These are phyloP conservation scores for Leptoclinus maculatus DNA, from an alignment of 2,797 vertebrate genomes.

Conservation along the genomic window DNA sequence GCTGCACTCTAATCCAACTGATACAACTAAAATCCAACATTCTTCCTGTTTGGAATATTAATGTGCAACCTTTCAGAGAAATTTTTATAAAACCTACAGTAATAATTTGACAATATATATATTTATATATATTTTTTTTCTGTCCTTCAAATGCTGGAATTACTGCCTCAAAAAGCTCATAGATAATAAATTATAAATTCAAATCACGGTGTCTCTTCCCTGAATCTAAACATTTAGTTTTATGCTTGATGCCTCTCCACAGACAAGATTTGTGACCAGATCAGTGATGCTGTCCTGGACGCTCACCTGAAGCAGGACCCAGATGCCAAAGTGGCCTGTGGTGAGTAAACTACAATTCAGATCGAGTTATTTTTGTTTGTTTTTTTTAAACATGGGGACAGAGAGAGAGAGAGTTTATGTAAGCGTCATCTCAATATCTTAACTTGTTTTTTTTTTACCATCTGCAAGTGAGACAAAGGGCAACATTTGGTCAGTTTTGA, in stretches of 20 bases:
- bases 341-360: conserved; percentile 79
- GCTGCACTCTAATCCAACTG: conserved; percentile 23
- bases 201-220: neutral
- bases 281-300: conserved; percentile 97
- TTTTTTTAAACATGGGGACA: neutral
- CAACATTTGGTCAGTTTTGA: neutral
- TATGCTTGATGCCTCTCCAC: conserved; percentile 44
- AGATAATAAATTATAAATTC: neutral
- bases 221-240: neutral
- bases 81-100: neutral
- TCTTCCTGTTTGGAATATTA: conserved; percentile 21
- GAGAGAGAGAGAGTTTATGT: neutral
- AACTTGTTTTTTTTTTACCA: conserved; percentile 7
- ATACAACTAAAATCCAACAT: conserved; percentile 11
- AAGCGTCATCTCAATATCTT: neutral
- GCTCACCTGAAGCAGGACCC: conserved; percentile 96
- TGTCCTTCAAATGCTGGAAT: neutral
- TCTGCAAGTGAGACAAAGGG: neutral
- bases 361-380: neutral
- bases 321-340: conserved; percentile 97
- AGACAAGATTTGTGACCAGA: conserved; percentile 99
- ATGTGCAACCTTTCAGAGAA: neutral
- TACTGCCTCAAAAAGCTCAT: neutral
- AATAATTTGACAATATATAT: neutral
- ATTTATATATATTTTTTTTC: neutral